phyloP scores from a whole-genome alignment of 2,888 invertebrate species.

The Eristalis intricaria region DNA sequence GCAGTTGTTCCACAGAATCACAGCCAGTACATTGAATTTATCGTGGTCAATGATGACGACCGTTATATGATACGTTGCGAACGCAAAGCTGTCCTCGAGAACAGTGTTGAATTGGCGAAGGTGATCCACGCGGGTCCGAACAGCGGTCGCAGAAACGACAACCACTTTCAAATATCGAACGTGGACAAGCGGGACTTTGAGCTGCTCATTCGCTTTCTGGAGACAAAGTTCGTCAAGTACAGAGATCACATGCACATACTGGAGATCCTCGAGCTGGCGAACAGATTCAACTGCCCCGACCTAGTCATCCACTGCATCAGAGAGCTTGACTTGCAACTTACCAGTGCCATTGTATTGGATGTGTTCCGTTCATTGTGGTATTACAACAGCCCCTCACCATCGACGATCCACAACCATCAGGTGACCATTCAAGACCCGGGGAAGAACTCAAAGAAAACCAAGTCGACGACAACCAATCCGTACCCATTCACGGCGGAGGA shows the following conservation, averaged over 20 bases:
- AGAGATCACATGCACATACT: slow-evolving; percentile 80
- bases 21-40: slow-evolving; percentile 80
- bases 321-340: slow-evolving; percentile 80
- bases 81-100: slow-evolving; percentile 79
- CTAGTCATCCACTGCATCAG: slow-evolving; percentile 81
- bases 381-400: slow-evolving; percentile 79
- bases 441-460: slow-evolving; percentile 67
- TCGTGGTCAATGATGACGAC: slow-evolving; percentile 81
- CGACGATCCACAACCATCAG: slow-evolving; percentile 75
- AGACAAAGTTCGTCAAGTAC: slow-evolving; percentile 80
- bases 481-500: slow-evolving; percentile 81
- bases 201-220: slow-evolving; percentile 80
- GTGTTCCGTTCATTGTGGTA: slow-evolving; percentile 80
- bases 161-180: slow-evolving; percentile 80
- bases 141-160: slow-evolving; percentile 80
- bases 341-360: slow-evolving; percentile 80
- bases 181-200: slow-evolving; percentile 80
- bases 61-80: slow-evolving; percentile 80
- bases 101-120: slow-evolving; percentile 80
- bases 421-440: slow-evolving; percentile 63
- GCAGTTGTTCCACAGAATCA: slow-evolving; percentile 77
- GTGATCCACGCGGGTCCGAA: slow-evolving; percentile 80
- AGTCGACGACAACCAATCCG: slow-evolving; percentile 74
- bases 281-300: slow-evolving; percentile 81
- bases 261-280: slow-evolving; percentile 80